Percentiles rank a stretch among this genome's conserved stretches.
Conservation (phyloP, 1,140 invertebrate species). For the Ips nitidus region DNA sequence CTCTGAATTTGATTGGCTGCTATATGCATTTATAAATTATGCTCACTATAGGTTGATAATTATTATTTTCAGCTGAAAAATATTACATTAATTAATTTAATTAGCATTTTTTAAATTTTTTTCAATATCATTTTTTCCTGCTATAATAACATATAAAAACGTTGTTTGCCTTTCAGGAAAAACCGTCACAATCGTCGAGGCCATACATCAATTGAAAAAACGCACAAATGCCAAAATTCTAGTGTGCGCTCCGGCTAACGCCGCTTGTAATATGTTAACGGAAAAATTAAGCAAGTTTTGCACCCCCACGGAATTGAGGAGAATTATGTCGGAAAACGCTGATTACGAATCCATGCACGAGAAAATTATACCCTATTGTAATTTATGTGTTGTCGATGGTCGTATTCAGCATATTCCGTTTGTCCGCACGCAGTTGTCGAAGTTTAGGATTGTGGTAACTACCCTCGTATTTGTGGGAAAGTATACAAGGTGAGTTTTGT, state of each 20-base stretch:
- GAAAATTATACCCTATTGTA: constrained; percentile 46
- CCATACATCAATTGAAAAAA: constrained; percentile 67
- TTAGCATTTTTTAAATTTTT: too few species aligned
- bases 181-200: constrained; percentile 88
- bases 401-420: constrained; percentile 35
- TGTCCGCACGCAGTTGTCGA: constrained; percentile 1
- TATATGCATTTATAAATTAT: too few species aligned
- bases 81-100: too few species aligned
- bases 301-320: constrained; percentile 34
- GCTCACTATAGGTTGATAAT: too few species aligned
- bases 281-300: constrained; percentile 51
- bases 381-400: constrained; percentile 42
- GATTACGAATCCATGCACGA: constrained; percentile 44
- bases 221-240: constrained; percentile 55
- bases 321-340: constrained; percentile 41
- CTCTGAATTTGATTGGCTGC: too few species aligned
- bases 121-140: neutral
- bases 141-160: neutral
- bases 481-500: constrained; percentile 23
- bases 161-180: constrained; percentile 55
- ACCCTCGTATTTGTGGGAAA: constrained; percentile 50
- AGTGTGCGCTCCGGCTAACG: constrained; percentile 72
- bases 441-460: constrained; percentile 53
- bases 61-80: too few species aligned
- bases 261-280: constrained; percentile 71